Percentiles rank a stretch among this genome's conserved stretches.
Evolutionary conservation across 37 sponge, comb jelly and placozoan species (phyloP).

Genomic region (Cliona cf. orientalis): DNA sequence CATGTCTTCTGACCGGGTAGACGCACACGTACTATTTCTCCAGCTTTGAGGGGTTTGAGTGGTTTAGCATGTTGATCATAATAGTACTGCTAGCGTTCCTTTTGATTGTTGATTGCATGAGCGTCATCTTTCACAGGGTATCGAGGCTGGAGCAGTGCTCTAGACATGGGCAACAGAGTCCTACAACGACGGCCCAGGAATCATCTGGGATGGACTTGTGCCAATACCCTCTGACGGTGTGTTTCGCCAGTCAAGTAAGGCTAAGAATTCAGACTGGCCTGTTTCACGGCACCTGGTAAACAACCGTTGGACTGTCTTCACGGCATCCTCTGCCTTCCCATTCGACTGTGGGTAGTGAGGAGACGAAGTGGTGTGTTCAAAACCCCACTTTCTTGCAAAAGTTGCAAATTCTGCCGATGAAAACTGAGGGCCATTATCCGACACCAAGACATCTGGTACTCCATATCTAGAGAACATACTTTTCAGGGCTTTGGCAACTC

Average conservation of each 20-base stretch:
- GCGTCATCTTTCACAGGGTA: background rate
- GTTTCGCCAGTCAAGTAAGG: constrained; percentile 52
- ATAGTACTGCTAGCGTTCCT: constrained; percentile 3
- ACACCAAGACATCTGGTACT: constrained; percentile 35
- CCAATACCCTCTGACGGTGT: constrained; percentile 33
- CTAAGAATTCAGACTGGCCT: constrained; percentile 33
- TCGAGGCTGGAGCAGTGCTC: background rate
- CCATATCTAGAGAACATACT: constrained; percentile 49
- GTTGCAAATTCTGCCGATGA: constrained; percentile 15
- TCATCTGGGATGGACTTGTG: constrained; percentile 14
- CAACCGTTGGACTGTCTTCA: constrained; percentile 47
- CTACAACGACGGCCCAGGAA: constrained; percentile 6
- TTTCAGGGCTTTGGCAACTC: constrained; percentile 38
- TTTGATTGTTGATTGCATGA: background rate
- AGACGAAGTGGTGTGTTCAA: constrained; percentile 39
- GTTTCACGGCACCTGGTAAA: constrained; percentile 35
- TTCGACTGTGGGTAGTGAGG: constrained; percentile 55
- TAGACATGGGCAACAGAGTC: constrained; percentile 7
- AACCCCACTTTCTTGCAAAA: constrained; percentile 35
- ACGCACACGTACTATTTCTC: constrained; percentile 18
- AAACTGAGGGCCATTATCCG: constrained; percentile 61
- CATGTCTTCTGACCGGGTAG: constrained; percentile 30
- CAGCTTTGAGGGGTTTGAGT: constrained; percentile 10
- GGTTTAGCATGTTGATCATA: constrained; percentile 15
- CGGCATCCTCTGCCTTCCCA: constrained; percentile 60